Base-by-base conservation (phyloP, 2,888 invertebrate species). In the Cataglyphis altisquamis region DNA sequence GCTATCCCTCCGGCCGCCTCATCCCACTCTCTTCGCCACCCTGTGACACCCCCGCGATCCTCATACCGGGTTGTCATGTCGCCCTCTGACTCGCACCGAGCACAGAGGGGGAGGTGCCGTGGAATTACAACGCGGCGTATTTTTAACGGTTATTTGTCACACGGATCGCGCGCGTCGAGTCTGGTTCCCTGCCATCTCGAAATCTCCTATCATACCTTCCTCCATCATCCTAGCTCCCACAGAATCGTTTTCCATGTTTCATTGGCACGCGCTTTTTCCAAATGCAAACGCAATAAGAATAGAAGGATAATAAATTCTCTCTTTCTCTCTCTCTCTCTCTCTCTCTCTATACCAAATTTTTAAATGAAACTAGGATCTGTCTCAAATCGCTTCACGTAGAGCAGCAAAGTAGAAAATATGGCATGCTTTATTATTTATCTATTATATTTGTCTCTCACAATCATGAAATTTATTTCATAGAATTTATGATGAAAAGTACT, bases 131-230 rank as follows among this genome's bases (percentile, higher is more conserved):
- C 87, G 90, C 89, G 91, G 87, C 93, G 93, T n/a, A 52, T 94
- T 94, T 94, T 93, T 94, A 94, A 94, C 93, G 93, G 93, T 94
- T 94, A 94, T 94, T 94, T 94, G 94, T 94, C 94, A 94, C 92
- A 84, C 86, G 86, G 74, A 84, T 78, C 83, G 80, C 70, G 63
- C 83, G 73, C 70, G 63, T 74, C 86, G 82, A 83, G 72, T 72
- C 84, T 75, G 84, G 66, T 84, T 84, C 75, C 77, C 81, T 80
- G 83, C 84, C 73, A 86, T 75, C 84, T 86, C 62, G 55, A 5
- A 84, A 74, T 77, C 67, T 78, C 45, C 78, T 81, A 45, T 62
- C 60, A 41, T 62, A 72, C 36, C 63, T 32, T 63, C 66, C 52
- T 52, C 8, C 64, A 48, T 77, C 68, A 52, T 63, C 48, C 67